Conservation (phyloP, 2,113 vertebrate genomes). For the Stegostoma tigrinum region DNA sequence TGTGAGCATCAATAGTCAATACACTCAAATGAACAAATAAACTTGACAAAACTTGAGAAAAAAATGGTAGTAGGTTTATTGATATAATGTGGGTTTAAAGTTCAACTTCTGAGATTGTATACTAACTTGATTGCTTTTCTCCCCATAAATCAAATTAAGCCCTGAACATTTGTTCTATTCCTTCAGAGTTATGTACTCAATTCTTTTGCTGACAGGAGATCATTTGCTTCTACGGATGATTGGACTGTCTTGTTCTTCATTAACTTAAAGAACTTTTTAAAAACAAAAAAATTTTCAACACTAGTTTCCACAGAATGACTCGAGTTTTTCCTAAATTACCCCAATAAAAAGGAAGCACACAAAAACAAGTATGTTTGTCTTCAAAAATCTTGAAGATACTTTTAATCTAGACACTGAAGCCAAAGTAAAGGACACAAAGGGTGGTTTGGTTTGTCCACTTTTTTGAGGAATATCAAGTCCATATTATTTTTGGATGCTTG, state of each 20-base stretch:
- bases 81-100: too few species aligned
- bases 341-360: not conserved
- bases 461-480: too few species aligned
- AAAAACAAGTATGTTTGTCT: not conserved
- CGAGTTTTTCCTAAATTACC: not conserved
- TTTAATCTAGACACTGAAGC: not conserved
- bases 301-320: not conserved
- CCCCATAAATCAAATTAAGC: too few species aligned
- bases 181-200: not conserved
- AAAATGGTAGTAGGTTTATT: too few species aligned
- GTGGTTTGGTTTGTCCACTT: not conserved
- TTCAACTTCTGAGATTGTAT: too few species aligned
- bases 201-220: not conserved
- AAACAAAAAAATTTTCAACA: not conserved
- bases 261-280: not conserved
- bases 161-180: too few species aligned
- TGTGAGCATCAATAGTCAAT: not conserved
- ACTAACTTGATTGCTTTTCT: too few species aligned
- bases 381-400: not conserved
- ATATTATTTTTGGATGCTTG: too few species aligned
- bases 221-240: not conserved
- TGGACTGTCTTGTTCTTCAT: too few species aligned
- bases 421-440: not conserved
- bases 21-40: too few species aligned
- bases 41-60: too few species aligned